These are phyloP conservation scores for Botrylloides violaceus DNA, from an alignment of 23 tunicate genomes.

Conservation along the genomic window DNA sequence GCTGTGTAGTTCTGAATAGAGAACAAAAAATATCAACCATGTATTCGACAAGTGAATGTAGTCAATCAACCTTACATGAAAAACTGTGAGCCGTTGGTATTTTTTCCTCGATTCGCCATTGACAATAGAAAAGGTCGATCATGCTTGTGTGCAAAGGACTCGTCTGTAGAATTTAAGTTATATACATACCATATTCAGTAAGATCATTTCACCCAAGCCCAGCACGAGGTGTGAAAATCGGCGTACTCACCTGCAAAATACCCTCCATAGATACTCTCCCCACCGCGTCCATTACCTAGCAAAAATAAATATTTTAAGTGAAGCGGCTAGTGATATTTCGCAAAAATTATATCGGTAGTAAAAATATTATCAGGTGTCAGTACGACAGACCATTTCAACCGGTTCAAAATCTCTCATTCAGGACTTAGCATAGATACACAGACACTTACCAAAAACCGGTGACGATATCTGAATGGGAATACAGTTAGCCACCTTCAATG, in stretches of 20 bases:
- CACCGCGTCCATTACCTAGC: conserved; percentile 94
- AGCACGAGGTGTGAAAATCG: too few relatives aligned
- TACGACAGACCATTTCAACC: too few relatives aligned
- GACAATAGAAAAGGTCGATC: conserved; percentile 85
- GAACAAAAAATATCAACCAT: too few relatives aligned
- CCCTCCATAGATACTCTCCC: conserved; percentile 96
- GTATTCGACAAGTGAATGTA: too few relatives aligned
- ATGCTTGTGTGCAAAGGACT: conserved; percentile 69
- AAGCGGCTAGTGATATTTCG: not conserved
- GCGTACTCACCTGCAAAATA: conserved; percentile 79
- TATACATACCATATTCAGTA: too few relatives aligned
- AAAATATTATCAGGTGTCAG: too few relatives aligned
- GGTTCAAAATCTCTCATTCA: too few relatives aligned
- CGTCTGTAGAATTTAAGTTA: conserved; percentile 48
- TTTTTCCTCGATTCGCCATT: conserved; percentile 95
- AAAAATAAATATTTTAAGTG: not conserved
- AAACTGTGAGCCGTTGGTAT: conserved; percentile 94
- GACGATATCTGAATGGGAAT: not conserved
- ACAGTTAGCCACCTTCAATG: not conserved
- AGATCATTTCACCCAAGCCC: too few relatives aligned
- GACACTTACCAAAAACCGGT: not conserved
- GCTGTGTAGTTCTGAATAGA: conserved; percentile 83
- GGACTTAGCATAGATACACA: not conserved
- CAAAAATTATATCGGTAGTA: too few relatives aligned
- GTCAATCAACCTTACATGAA: conserved; percentile 55